These are phyloP conservation scores for Muschampia plurimacula DNA, from an alignment of 2,888 invertebrate genomes.

Conservation along the genomic window DNA sequence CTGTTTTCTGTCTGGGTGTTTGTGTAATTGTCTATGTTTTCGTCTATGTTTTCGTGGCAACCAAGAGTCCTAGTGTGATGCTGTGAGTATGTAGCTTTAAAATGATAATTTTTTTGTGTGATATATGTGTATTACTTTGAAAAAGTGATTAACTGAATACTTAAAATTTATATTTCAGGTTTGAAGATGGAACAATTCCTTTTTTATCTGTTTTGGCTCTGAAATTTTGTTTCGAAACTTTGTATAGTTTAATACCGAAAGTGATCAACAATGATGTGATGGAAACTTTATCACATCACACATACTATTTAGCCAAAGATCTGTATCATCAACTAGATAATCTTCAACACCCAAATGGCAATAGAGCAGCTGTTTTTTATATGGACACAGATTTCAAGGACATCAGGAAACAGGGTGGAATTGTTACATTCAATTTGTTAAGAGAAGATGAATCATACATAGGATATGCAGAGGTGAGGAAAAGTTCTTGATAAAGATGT, in stretches of 20 bases:
- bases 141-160: no score
- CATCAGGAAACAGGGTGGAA: constrained; percentile 90
- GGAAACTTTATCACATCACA: constrained; percentile 89
- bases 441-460: constrained; percentile 91
- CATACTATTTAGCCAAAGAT: constrained; percentile 91
- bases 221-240: constrained; percentile 92
- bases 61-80: no score
- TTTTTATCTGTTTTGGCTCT: constrained; percentile 94
- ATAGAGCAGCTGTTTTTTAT: constrained; percentile 89
- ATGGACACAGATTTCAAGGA: constrained; percentile 89
- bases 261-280: constrained; percentile 77
- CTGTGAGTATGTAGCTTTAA: no score
- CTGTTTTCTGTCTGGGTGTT: no score
- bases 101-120: no score
- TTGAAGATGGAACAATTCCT: constrained; percentile 97
- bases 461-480: constrained; percentile 93
- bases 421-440: constrained; percentile 95
- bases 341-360: constrained; percentile 90
- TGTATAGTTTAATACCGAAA: constrained; percentile 88
- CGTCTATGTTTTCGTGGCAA: no score
- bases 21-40: no score
- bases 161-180: constrained; percentile 78
- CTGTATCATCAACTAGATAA: constrained; percentile 87
- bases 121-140: no score
- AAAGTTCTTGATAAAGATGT: constrained; percentile 42